Evolutionary conservation across 2,888 invertebrate genomes (phyloP), one percentile per base, ranked within the genome.

Genomic region (Mellilla xanthometata): DNA sequence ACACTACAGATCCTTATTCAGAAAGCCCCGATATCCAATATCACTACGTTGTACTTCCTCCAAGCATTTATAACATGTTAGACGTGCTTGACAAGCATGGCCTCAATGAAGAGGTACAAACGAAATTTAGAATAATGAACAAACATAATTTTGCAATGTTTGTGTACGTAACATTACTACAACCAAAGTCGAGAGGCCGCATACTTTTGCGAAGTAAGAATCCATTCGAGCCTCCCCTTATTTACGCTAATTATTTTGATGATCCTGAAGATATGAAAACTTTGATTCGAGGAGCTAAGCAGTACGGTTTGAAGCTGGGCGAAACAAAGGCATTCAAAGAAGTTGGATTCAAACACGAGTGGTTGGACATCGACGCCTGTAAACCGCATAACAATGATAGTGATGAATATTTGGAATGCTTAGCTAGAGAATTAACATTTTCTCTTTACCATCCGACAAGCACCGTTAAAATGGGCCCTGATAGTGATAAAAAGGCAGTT

Each of bases 391-490:
- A 68, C 1, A 66, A 67, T 38, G 39, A 43, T 4, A 68, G 68
- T 19, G 76, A 81, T 32, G 64, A 73, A 2, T 67, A 65, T 52
- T 48, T 80, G 8, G 68, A 76, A 41, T 82, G 82, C 38, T 54
- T 68, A 24, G 49, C 69, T 1, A 49, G 83, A 72, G 47, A 76
- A 47, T 31, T 79, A 22, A 80, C 82, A 1, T 72, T 78, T 48
- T 77, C 83, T 0, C 91, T 95, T 27, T 95, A 94, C 60, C 95
- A 95, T 76, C 95, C 95, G 0, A 91, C 91, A 1, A 91, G 95
- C 34, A 92, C 93, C 0, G 85, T 85, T 0, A 92, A 89, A 72
- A 93, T 93, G 93, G 93, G 93, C 2, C 87, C 91, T 0, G 60
- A 62, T 1, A 59, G 45, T 5, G 90, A 90, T 56, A 56, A 71